Evolutionary conservation across 2,888 invertebrate genomes (phyloP).

Genomic region (Vesta saturnalis): DNA sequence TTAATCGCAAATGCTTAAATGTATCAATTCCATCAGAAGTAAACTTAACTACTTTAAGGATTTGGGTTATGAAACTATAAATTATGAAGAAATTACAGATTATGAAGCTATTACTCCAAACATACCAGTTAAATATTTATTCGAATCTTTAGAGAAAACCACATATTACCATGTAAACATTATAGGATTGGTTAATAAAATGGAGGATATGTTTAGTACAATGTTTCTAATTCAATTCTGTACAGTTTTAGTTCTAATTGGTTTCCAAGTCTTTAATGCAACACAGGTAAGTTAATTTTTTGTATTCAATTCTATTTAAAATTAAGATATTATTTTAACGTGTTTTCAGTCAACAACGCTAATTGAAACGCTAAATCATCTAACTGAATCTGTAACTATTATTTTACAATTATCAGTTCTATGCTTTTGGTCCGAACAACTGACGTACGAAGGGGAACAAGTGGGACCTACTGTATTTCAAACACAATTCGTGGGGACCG

Average conservation of each 20-base stretch:
- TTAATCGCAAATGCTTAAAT: no score
- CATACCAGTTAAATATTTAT: not conserved
- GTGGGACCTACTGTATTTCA: constrained; percentile 5
- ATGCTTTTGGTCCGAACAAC: constrained; percentile 14
- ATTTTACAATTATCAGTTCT: not conserved
- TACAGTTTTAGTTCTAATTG: not conserved
- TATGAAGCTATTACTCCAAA: not conserved
- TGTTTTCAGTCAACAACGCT: no score
- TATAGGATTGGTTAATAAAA: not conserved
- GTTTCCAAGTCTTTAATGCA: constrained; percentile 2
- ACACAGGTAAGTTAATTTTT: not conserved
- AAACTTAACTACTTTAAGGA: no score
- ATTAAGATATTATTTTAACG: no score
- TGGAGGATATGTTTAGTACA: constrained; percentile 12
- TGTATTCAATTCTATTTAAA: not conserved
- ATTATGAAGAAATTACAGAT: no score
- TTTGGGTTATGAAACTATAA: no score
- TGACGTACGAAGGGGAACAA: constrained; percentile 1
- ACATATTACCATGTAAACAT: not conserved
- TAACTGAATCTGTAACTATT: not conserved
- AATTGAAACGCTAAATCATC: not conserved
- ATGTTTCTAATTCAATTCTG: not conserved
- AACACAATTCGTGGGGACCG: not conserved
- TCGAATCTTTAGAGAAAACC: not conserved
- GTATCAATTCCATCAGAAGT: no score